Evolutionary conservation across 1,140 invertebrate species (phyloP), one percentile per base, ranked within the genome.

Genomic region (Hestina assimilis): DNA sequence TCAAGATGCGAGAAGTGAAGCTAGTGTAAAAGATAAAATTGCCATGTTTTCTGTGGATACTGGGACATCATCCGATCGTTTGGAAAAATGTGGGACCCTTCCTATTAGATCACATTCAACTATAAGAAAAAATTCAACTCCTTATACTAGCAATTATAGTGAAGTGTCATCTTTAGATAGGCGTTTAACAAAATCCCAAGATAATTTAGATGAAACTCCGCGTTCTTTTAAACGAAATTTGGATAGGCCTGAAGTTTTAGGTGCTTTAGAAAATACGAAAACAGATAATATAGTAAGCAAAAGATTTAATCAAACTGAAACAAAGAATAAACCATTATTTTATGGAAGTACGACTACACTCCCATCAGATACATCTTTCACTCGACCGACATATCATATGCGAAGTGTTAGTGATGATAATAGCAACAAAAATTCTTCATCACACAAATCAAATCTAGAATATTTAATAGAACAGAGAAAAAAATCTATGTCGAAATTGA

Each of bases 11-110:
- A 93, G 92, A 69, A 95, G 93, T 50, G 93, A 94, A 76, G 92
- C 92, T 45, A 95, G 94, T 63, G 95, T 96, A 11, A 92, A 93
- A 67, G 95, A 96, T 73, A 96, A 96, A 86, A 96, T 96, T 68
- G 95, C 95, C 28, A 95, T 96, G 93, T 96, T 96, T 80, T 95
- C 95, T 4, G 79, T 81, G 52, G 76, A 89, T 43, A 72, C 88
- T 28, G 81, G 89, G 0, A 77, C 83, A 48, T 90, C 91, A 11
- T 24, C 90, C 65, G 66, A 91, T 65, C 53, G 85, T 68, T 45
- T 88, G 26, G 85, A 88, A 57, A 88, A 83, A 63, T 88, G 82
- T 70, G 82, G 82, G 14, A 86, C 83, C 75, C 91, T 66, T 74
- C 91, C 79, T 9, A 66, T 79, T 21, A 84, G 79, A 66, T 70